Evolutionary conservation across 1,140 invertebrate genomes (phyloP).

Genomic region (Aethina tumida): DNA sequence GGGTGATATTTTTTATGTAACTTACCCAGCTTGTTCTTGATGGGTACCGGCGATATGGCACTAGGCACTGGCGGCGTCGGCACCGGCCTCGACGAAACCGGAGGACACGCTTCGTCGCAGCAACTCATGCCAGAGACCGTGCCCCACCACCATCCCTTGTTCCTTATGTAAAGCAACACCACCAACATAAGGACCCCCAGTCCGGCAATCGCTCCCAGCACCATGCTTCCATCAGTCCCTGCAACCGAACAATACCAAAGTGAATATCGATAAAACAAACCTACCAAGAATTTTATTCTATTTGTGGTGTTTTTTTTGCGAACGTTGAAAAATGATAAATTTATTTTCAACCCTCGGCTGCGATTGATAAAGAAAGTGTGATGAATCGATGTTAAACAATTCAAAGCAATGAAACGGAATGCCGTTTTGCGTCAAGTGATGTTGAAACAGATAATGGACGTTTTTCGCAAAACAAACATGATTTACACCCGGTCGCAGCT

Average conservation of each 20-base stretch:
- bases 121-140: constrained; percentile 44
- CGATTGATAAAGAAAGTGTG: too few relatives aligned
- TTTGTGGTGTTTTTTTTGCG: too few relatives aligned
- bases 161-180: constrained; percentile 72
- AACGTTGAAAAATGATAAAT: too few relatives aligned
- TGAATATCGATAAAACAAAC: too few relatives aligned
- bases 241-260: constrained; percentile 28
- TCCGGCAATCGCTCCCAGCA: constrained; percentile 65
- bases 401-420: too few relatives aligned
- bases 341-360: too few relatives aligned
- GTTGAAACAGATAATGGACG: too few relatives aligned
- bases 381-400: too few relatives aligned
- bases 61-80: constrained; percentile 38
- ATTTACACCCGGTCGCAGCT: too few relatives aligned
- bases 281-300: not conserved
- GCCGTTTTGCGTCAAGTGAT: too few relatives aligned
- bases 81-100: constrained; percentile 38
- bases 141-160: constrained; percentile 62
- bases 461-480: too few relatives aligned
- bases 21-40: constrained; percentile 31
- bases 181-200: constrained; percentile 64
- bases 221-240: constrained; percentile 68
- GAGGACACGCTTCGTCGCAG: constrained; percentile 44
- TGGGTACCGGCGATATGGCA: constrained; percentile 11
- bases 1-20: constrained; percentile 1